Conservation (phyloP, 2,797 vertebrate genomes). For the Capromys pilorides region DNA sequence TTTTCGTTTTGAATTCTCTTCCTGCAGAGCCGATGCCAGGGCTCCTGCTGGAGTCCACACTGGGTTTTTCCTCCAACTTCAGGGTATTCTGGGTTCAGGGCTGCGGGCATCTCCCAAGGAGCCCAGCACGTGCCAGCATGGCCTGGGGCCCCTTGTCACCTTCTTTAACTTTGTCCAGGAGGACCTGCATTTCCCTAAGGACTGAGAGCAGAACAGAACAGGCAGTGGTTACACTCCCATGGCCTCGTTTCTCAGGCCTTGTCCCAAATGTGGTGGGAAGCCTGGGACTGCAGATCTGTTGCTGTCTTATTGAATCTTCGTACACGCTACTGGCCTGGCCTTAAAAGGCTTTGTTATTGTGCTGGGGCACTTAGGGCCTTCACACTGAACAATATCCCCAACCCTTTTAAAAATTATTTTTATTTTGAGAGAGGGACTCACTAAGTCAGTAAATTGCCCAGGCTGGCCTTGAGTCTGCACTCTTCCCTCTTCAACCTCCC, state of each 20-base stretch:
- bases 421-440: neutral
- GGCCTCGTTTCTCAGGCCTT: slow-evolving; percentile 15
- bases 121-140: no score
- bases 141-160: neutral
- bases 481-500: neutral
- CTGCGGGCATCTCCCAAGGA: no score
- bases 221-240: neutral
- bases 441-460: neutral
- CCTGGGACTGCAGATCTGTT: neutral
- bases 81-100: no score
- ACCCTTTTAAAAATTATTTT: neutral
- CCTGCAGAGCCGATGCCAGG: no score
- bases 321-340: neutral
- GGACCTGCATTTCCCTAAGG: neutral
- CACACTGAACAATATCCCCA: neutral
- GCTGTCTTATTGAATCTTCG: neutral
- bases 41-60: no score
- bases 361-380: neutral
- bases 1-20: no score
- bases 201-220: neutral
- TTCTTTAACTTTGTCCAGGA: neutral
- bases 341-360: neutral
- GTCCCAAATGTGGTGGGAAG: slow-evolving; percentile 35
- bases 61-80: no score
- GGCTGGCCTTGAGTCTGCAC: neutral